phyloP scores from a whole-genome alignment of 2,888 invertebrate genomes.

The Pecten maximus region DNA sequence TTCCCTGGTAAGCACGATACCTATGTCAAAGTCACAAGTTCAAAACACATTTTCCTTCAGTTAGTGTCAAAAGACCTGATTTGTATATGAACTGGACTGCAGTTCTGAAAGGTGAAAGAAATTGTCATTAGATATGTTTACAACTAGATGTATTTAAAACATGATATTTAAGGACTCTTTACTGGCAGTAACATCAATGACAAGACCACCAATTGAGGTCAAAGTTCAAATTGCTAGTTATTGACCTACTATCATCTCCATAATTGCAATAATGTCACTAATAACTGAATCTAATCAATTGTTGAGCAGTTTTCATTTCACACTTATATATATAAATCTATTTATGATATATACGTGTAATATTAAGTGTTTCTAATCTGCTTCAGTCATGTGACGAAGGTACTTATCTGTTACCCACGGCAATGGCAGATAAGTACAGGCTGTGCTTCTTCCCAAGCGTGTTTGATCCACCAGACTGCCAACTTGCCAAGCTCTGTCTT shows the following conservation, averaged over 20 bases:
- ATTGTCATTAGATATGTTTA: neutral
- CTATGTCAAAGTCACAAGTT: neutral
- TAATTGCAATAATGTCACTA: too few relatives aligned
- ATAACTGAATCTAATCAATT: too few relatives aligned
- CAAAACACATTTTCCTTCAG: neutral
- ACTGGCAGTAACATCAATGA: too few relatives aligned
- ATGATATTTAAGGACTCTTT: constrained; percentile 22
- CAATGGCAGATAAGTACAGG: constrained; percentile 54
- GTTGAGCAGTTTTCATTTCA: neutral
- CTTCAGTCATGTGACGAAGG: constrained; percentile 41
- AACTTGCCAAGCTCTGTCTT: constrained; percentile 62
- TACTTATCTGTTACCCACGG: neutral
- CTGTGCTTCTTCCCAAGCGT: constrained; percentile 66
- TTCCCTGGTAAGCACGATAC: constrained; percentile 53
- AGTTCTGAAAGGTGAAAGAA: neutral
- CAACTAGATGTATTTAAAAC: neutral
- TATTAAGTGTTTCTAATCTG: neutral
- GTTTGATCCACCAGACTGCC: constrained; percentile 67
- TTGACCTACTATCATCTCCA: too few relatives aligned
- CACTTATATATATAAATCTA: too few relatives aligned
- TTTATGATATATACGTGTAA: too few relatives aligned
- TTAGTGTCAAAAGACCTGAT: neutral
- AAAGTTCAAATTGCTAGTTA: too few relatives aligned
- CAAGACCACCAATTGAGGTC: too few relatives aligned
- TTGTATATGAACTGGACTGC: neutral